Evolutionary conservation across 1,140 invertebrate genomes (phyloP).

Genomic region (Telenomus remus): DNA sequence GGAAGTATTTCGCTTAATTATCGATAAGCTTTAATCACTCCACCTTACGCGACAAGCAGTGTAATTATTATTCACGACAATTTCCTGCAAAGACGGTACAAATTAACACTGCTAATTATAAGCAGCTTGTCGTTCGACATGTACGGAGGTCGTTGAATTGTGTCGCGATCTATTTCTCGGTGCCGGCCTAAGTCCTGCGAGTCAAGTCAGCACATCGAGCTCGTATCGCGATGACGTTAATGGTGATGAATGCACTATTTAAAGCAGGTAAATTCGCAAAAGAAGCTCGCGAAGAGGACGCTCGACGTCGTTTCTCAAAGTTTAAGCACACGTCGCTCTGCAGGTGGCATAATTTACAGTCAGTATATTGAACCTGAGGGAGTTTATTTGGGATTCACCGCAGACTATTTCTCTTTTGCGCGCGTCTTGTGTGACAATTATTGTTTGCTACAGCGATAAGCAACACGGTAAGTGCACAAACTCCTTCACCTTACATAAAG

Average conservation of each 20-base stretch:
- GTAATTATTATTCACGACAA: conserved; percentile 58
- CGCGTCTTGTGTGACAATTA: conserved; percentile 52
- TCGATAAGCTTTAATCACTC: conserved; percentile 57
- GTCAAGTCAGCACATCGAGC: conserved; percentile 51
- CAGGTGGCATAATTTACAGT: conserved; percentile 58
- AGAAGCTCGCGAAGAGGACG: conserved; percentile 36
- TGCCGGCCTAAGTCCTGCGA: conserved; percentile 30
- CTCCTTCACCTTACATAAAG: conserved; percentile 18
- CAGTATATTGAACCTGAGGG: conserved; percentile 56
- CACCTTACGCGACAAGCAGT: conserved; percentile 29
- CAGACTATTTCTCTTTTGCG: conserved; percentile 56
- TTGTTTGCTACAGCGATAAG: conserved; percentile 40
- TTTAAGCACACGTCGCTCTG: conserved; percentile 55
- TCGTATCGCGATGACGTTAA: conserved; percentile 55
- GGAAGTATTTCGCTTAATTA: conserved; percentile 55
- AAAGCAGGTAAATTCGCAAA: conserved; percentile 53
- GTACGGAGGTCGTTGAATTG: conserved; percentile 53
- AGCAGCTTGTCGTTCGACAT: conserved; percentile 58
- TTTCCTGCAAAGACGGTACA: conserved; percentile 55
- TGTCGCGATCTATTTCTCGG: conserved; percentile 48
- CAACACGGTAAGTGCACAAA: conserved; percentile 22
- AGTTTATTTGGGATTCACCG: conserved; percentile 49
- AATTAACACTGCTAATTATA: conserved; percentile 60
- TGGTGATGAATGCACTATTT: conserved; percentile 58
- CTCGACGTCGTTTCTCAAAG: conserved; percentile 47